A percentile compares a stretch with the other conserved stretches of the same genome.
Conservation (phyloP, 2,888 invertebrate genomes). For the Carcina quercana region DNA sequence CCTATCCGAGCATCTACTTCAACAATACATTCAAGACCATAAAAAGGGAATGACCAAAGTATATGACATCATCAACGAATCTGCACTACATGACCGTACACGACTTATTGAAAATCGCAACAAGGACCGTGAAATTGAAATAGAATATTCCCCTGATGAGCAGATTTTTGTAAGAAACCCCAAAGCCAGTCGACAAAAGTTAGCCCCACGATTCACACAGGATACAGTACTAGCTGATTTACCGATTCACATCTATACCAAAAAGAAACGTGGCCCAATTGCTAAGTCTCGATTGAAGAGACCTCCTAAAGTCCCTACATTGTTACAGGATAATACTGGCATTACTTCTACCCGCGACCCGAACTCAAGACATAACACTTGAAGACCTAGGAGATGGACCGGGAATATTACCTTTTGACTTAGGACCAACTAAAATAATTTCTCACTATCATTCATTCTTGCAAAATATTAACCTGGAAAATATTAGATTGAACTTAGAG, state of each 20-base stretch:
- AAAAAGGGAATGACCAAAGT: slow-evolving; percentile 9
- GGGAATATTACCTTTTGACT: slow-evolving; percentile 7
- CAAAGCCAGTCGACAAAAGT: slow-evolving; percentile 9
- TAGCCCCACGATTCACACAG: slow-evolving; percentile 9
- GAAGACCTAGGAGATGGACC: slow-evolving; percentile 8
- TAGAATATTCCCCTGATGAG: slow-evolving; percentile 11
- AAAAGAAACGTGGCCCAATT: slow-evolving; percentile 3
- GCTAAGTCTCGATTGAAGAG: slow-evolving; percentile 3
- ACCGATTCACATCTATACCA: slow-evolving; percentile 5
- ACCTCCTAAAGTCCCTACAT: not conserved
- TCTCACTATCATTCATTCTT: slow-evolving; percentile 9
- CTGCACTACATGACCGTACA: slow-evolving; percentile 2
- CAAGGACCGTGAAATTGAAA: slow-evolving; percentile 12
- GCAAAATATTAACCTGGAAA: slow-evolving; percentile 3
- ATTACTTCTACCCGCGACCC: not conserved
- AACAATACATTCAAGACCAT: slow-evolving; percentile 10
- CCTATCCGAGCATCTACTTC: slow-evolving; percentile 1
- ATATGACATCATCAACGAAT: slow-evolving; percentile 10
- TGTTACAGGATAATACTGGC: not conserved
- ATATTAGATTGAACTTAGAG: slow-evolving; percentile 3
- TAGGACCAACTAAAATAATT: slow-evolving; percentile 4
- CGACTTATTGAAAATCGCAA: slow-evolving; percentile 8
- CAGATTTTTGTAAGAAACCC: slow-evolving; percentile 14
- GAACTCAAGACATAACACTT: slow-evolving; percentile 9
- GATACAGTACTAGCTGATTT: slow-evolving; percentile 4